These are phyloP conservation scores for Phyllostomus discolor DNA, from an alignment of 2,113 vertebrate species.

Conservation along the genomic window DNA sequence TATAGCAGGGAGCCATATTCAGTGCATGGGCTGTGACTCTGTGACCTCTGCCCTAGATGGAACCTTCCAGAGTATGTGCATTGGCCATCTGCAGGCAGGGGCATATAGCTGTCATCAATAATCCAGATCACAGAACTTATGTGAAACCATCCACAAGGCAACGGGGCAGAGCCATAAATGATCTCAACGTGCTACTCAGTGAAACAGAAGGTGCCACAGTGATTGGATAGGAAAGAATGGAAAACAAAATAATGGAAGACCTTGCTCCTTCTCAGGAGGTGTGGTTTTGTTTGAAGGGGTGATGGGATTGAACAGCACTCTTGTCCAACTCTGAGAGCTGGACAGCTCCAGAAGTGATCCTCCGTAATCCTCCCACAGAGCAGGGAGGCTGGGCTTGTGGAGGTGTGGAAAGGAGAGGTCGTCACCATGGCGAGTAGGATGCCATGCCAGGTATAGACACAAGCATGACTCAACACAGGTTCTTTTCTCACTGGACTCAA, in stretches of 20 bases:
- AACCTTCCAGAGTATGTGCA: background rate
- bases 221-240: background rate
- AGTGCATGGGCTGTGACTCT: background rate
- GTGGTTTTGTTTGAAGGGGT: background rate
- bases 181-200: background rate
- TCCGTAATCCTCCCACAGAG: accelerated
- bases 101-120: background rate
- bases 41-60: background rate
- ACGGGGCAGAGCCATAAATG: background rate
- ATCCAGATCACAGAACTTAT: background rate
- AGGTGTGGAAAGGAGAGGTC: background rate
- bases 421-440: background rate
- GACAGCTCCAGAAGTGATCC: background rate
- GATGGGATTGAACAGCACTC: background rate
- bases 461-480: background rate
- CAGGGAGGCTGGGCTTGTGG: background rate
- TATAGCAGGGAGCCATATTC: background rate
- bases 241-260: background rate
- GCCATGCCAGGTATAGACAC: background rate
- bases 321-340: background rate
- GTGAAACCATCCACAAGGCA: background rate
- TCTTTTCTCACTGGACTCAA: background rate
- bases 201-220: background rate
- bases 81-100: background rate
- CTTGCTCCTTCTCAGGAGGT: background rate